Conservation (phyloP, 2,797 vertebrate genomes). For the Sebastes trivittatus region DNA sequence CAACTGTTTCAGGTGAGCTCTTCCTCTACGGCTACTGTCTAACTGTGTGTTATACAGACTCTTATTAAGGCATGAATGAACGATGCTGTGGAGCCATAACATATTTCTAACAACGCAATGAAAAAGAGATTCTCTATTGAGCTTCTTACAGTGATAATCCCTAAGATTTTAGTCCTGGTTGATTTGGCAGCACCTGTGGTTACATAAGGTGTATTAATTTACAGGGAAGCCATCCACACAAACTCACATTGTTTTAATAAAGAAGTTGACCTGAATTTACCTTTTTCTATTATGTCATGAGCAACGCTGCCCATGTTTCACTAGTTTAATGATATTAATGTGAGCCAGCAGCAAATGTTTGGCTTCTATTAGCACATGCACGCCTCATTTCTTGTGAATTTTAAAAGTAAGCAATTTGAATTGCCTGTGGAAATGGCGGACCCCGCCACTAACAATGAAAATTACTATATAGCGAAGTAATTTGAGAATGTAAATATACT, state of each 20-base stretch:
- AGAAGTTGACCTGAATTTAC: not conserved
- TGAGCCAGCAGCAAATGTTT: not conserved
- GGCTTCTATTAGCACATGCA: not conserved
- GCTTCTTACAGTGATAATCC: not conserved
- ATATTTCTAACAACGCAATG: not conserved
- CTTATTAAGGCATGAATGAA: not conserved
- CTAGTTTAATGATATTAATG: not conserved
- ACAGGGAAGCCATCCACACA: too few relatives aligned
- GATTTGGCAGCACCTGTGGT: not conserved
- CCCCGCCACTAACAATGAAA: not conserved
- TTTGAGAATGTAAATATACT: not conserved
- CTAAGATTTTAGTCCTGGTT: not conserved
- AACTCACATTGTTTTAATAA: not conserved
- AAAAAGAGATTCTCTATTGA: not conserved
- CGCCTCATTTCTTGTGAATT: not conserved
- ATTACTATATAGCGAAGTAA: not conserved
- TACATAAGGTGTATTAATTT: too few relatives aligned
- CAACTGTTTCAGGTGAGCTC: slow-evolving; percentile 95
- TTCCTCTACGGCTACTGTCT: not conserved
- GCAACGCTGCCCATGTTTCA: not conserved
- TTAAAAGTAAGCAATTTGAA: not conserved
- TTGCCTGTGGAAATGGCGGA: not conserved
- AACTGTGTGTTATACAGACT: not conserved
- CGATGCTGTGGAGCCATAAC: not conserved
- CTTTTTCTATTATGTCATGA: not conserved